phyloP scores from a whole-genome alignment of 2,113 vertebrate species.

The Oryctolagus cuniculus region DNA sequence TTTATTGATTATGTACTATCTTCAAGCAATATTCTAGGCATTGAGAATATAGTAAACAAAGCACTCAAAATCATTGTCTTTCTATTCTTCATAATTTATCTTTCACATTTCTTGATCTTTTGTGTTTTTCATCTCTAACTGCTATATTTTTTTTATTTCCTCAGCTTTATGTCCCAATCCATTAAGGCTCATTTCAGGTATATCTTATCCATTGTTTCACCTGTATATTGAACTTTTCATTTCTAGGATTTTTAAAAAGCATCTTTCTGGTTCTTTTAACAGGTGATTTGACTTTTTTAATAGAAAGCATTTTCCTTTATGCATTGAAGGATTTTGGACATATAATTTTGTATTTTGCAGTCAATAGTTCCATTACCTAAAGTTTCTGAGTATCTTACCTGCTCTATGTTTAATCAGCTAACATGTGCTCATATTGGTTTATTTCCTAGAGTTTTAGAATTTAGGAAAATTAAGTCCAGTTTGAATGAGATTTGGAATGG shows the following conservation, averaged over 20 bases:
- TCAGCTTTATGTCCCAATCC: not conserved
- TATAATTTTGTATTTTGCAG: not conserved
- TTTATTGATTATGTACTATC: not conserved
- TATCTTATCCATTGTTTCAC: not conserved
- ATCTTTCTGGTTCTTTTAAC: not conserved
- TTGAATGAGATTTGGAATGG: constrained; percentile 6
- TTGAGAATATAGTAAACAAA: not conserved
- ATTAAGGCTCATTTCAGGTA: not conserved
- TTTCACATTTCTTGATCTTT: not conserved
- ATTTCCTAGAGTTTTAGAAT: not conserved
- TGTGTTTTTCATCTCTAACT: not conserved
- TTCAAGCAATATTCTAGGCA: not conserved
- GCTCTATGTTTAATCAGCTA: not conserved
- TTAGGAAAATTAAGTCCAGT: not conserved
- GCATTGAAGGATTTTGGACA: not conserved
- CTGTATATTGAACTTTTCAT: not conserved
- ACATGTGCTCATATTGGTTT: not conserved
- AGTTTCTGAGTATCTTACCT: not conserved
- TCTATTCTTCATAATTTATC: not conserved
- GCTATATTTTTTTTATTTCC: not conserved
- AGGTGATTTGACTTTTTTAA: not conserved
- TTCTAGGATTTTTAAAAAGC: not conserved
- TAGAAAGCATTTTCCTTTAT: not conserved
- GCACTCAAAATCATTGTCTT: not conserved
- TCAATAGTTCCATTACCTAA: not conserved